These are phyloP conservation scores for Drosophila nannoptera DNA, from an alignment of 1,140 invertebrate species.

Conservation along the genomic window DNA sequence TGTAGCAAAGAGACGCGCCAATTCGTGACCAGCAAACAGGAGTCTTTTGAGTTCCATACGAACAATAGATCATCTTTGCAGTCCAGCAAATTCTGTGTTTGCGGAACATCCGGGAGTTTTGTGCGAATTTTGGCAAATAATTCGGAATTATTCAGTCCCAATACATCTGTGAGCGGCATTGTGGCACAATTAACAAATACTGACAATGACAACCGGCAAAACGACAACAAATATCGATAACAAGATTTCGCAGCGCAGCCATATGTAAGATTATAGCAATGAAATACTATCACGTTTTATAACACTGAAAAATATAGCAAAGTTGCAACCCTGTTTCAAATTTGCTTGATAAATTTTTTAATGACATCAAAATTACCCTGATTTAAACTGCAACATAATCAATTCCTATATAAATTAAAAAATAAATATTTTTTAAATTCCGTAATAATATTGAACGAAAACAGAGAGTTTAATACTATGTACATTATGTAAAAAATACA, in stretches of 20 bases:
- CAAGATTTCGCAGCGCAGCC: not conserved
- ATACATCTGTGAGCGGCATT: constrained; percentile 63
- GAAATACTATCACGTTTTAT: not conserved
- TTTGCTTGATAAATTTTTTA: too few relatives aligned
- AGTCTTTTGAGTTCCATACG: constrained; percentile 64
- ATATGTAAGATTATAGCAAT: too few relatives aligned
- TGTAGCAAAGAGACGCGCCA: constrained; percentile 60
- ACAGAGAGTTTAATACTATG: not conserved
- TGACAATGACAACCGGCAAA: constrained; percentile 15
- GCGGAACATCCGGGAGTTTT: constrained; percentile 48
- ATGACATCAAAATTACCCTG: not conserved
- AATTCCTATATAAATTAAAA: not conserved
- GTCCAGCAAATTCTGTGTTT: constrained; percentile 71
- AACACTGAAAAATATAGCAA: not conserved
- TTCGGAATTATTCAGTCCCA: constrained; percentile 60
- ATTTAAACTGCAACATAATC: not conserved
- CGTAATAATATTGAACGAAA: not conserved
- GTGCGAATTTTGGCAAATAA: constrained; percentile 67
- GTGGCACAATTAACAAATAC: constrained; percentile 25
- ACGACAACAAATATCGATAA: constrained; percentile 14
- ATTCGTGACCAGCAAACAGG: constrained; percentile 61
- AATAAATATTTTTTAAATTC: not conserved
- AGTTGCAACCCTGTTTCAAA: too few relatives aligned
- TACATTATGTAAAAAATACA: not conserved
- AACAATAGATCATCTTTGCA: constrained; percentile 75